phyloP scores from a whole-genome alignment of 2,888 invertebrate genomes.

The Gymnosoma rotundatum region DNA sequence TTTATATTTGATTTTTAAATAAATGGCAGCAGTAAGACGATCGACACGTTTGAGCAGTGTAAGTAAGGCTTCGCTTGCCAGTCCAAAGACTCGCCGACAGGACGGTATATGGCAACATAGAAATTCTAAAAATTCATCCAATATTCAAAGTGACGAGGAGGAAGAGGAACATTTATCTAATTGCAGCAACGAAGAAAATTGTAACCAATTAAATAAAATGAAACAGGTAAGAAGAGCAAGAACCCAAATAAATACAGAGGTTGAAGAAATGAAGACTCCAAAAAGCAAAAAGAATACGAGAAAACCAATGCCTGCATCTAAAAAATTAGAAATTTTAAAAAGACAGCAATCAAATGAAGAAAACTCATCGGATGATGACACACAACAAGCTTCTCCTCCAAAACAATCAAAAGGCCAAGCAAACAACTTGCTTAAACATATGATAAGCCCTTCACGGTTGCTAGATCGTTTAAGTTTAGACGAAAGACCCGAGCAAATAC shows the following conservation, averaged over 20 bases:
- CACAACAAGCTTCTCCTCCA: slow-evolving; percentile 77
- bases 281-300: slow-evolving; percentile 51
- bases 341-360: slow-evolving; percentile 47
- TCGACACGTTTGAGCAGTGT: slow-evolving; percentile 79
- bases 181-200: slow-evolving; percentile 74
- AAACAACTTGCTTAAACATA: slow-evolving; percentile 70
- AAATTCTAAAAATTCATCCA: slow-evolving; percentile 67
- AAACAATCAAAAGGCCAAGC: slow-evolving; percentile 76
- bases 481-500: slow-evolving; percentile 67
- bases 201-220: slow-evolving; percentile 76
- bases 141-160: slow-evolving; percentile 73
- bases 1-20: not conserved
- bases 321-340: slow-evolving; percentile 61
- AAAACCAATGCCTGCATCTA: slow-evolving; percentile 62
- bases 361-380: slow-evolving; percentile 54
- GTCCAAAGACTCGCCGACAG: slow-evolving; percentile 71
- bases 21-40: slow-evolving; percentile 79
- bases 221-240: slow-evolving; percentile 52
- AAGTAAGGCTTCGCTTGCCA: slow-evolving; percentile 68
- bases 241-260: not conserved
- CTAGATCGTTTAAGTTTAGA: slow-evolving; percentile 80
- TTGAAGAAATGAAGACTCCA: slow-evolving; percentile 75
- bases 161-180: slow-evolving; percentile 70
- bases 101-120: slow-evolving; percentile 76
- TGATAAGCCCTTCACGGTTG: slow-evolving; percentile 79